Evolutionary conservation across 2,113 vertebrate species (phyloP), one percentile per base, ranked within the genome.

Genomic region (Speoplatyrhinus poulsoni): DNA sequence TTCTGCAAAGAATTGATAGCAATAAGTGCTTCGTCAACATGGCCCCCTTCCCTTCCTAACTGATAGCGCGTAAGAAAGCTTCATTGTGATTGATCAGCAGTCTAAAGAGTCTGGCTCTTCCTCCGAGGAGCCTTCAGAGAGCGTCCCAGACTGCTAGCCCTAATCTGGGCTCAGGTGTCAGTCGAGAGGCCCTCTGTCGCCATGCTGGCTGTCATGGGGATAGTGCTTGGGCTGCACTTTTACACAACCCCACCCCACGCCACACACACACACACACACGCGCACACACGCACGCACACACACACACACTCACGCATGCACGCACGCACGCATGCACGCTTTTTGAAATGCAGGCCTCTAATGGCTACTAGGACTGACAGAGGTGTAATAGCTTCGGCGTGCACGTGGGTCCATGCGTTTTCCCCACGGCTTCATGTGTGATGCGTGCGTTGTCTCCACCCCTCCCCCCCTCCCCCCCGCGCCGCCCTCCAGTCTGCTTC

Each of bases 121-220:
- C 79, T 54, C 64, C 73, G 46, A 83, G 76, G 63, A 76, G 63
- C 58, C 77, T 11, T 4, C 70, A 83, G 75, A 79, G 73, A 80
- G 80, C 78, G 80, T 82, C 80, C 66, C 80, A 86, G 86, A 87
- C 82, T 81, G 61, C 66, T 82, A 47, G 73, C 76, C 78, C 65
- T 80, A 54, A 62, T 70, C 86, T 92, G 81, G 88, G 74, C 81
- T 92, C 90, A 86, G 83, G 87, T 93, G 88, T 93, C 80, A 82
- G 92, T 90, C 89, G 84, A 83, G 89, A 89, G 87, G 86, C 84
- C 89, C 81, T 87, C 75, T 92, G 93, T 86, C 92, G 87, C 90
- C 82, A 81, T 82, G 89, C 82, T 74, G 91, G 89, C 91, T 85
- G 91, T 87, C 89, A 82, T 41, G 70, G 80, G 80, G 67, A 79